Percentiles rank a stretch among this genome's conserved stretches.
phyloP scores from a whole-genome alignment of 2,888 invertebrate species.

The Thera obeliscata region DNA sequence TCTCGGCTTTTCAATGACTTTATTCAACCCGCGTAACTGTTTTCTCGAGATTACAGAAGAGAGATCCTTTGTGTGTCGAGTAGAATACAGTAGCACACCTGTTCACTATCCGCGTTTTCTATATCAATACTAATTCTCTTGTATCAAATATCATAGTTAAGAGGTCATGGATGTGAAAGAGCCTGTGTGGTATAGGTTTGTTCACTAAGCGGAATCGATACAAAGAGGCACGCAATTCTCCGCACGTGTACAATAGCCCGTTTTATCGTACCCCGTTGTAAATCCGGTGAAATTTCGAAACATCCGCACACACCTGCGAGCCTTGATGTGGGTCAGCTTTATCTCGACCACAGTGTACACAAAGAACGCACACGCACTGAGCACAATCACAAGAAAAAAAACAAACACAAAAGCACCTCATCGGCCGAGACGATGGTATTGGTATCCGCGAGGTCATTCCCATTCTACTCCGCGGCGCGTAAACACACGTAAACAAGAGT shows the following conservation, averaged over 20 bases:
- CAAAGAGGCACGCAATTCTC: constrained; percentile 49
- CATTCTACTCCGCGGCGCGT: constrained; percentile 58
- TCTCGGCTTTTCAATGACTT: constrained; percentile 46
- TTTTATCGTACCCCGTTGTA: constrained; percentile 50
- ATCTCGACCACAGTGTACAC: constrained; percentile 48
- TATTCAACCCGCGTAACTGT: constrained; percentile 51
- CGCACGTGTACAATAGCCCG: constrained; percentile 51
- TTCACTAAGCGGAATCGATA: neutral
- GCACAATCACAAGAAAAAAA: constrained; percentile 22
- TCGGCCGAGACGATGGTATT: constrained; percentile 46
- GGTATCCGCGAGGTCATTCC: constrained; percentile 69
- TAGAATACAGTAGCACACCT: constrained; percentile 48
- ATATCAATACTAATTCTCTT: constrained; percentile 51
- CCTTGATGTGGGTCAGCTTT: constrained; percentile 67
- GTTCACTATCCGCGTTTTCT: constrained; percentile 40
- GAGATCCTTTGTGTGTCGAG: constrained; percentile 56
- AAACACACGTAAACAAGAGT: constrained; percentile 42
- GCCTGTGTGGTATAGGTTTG: constrained; percentile 21
- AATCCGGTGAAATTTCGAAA: constrained; percentile 60
- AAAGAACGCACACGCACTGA: constrained; percentile 43
- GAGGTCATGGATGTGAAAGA: neutral
- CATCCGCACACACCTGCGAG: constrained; percentile 52
- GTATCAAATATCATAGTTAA: neutral
- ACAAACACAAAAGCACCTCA: constrained; percentile 77
- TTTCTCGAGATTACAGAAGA: constrained; percentile 64